A percentile compares a stretch with the other conserved stretches of the same genome.
These are phyloP conservation scores for Brenthis hecate DNA, from an alignment of 2,888 invertebrate species.

Conservation along the genomic window DNA sequence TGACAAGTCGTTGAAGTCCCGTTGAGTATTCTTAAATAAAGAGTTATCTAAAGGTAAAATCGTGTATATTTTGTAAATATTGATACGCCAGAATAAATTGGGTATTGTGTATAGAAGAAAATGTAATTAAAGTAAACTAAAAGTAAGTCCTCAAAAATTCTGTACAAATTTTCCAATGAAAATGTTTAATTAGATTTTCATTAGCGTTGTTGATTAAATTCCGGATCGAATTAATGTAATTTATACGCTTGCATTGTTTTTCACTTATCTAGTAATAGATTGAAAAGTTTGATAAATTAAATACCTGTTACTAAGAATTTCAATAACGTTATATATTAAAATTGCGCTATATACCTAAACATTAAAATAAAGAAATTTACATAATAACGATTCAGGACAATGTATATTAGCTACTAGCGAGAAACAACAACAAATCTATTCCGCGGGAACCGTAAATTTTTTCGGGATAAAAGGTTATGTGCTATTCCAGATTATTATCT, in stretches of 20 bases:
- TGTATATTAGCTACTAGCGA: too few species aligned
- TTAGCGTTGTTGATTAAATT: slow-evolving; percentile 17
- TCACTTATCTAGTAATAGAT: slow-evolving; percentile 7
- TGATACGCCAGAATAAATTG: too few species aligned
- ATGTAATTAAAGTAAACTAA: too few species aligned
- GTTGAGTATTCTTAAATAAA: too few species aligned
- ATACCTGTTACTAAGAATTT: slow-evolving; percentile 17
- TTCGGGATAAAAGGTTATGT: too few species aligned
- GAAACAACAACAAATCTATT: too few species aligned
- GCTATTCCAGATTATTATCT: too few species aligned
- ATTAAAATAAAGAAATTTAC: neutral
- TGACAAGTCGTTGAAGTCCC: too few species aligned
- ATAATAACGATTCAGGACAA: too few species aligned
- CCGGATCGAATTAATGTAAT: slow-evolving; percentile 8
- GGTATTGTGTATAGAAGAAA: neutral
- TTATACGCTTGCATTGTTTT: slow-evolving; percentile 10
- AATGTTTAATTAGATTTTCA: slow-evolving; percentile 21
- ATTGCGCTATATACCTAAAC: neutral
- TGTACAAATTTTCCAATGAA: slow-evolving; percentile 5
- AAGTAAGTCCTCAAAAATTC: neutral
- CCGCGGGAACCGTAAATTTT: too few species aligned
- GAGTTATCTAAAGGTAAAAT: too few species aligned
- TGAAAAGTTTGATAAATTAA: slow-evolving; percentile 12
- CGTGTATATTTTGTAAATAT: too few species aligned
- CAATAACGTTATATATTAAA: slow-evolving; percentile 10